Percentiles rank a stretch among this genome's conserved stretches.
These are phyloP conservation scores for Thunnus maccoyii DNA, from an alignment of 2,113 vertebrate species.

Conservation along the genomic window DNA sequence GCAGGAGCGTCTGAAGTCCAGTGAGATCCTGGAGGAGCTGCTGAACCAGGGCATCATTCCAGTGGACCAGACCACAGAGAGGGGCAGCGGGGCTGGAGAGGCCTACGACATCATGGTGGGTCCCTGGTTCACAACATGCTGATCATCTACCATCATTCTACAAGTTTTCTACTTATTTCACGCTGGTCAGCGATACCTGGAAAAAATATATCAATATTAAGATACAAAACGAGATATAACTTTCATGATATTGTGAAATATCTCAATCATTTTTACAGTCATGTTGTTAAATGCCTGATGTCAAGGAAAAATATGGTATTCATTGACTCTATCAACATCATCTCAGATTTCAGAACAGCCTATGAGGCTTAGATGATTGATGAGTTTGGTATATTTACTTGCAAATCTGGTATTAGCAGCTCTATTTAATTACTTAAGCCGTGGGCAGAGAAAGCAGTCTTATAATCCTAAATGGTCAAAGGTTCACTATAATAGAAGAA, in stretches of 20 bases:
- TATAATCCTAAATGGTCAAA: too few species aligned
- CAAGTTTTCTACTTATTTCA: too few species aligned
- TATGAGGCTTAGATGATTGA: not conserved
- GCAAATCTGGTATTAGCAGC: not conserved
- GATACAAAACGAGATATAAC: not conserved
- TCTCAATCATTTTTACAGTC: too few species aligned
- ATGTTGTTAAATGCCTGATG: too few species aligned
- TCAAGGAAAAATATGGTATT: too few species aligned
- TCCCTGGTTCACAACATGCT: not conserved
- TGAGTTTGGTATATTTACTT: not conserved
- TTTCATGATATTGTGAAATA: too few species aligned
- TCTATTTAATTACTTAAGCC: not conserved
- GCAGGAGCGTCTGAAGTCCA: constrained; percentile 81
- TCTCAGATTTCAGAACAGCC: too few species aligned
- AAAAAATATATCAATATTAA: not conserved
- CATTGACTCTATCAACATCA: too few species aligned
- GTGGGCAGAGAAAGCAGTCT: not conserved
- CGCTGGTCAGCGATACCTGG: not conserved
- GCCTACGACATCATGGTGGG: constrained; percentile 85
- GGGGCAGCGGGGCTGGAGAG: constrained; percentile 71
- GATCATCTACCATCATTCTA: too few species aligned
- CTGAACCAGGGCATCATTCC: constrained; percentile 89
- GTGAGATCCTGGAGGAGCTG: constrained; percentile 90
- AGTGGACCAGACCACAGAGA: constrained; percentile 62
- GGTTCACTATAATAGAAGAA: too few species aligned